Conservation (phyloP, 2,113 vertebrate genomes). For the Cranoglanis bouderius region DNA sequence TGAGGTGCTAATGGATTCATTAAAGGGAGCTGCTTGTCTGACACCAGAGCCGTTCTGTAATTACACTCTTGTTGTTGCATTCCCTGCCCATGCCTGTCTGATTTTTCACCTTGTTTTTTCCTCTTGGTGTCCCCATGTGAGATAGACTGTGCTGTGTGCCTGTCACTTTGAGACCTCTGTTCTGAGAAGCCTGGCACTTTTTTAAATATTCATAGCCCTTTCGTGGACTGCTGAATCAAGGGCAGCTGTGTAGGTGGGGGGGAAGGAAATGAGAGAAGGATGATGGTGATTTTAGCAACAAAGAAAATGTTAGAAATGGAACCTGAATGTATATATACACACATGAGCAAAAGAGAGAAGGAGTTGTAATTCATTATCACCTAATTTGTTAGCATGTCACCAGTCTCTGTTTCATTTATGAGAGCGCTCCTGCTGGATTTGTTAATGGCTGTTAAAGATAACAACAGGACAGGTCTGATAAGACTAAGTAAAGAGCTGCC, state of each 20-base stretch:
- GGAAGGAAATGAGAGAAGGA: conserved; percentile 30
- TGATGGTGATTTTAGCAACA: conserved; percentile 34
- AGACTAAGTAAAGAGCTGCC: not conserved
- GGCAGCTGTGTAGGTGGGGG: conserved; percentile 27
- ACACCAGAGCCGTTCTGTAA: conserved; percentile 36
- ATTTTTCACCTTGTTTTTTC: conserved; percentile 22
- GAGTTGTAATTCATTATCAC: conserved; percentile 29
- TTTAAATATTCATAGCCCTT: conserved; percentile 52
- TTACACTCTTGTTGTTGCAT: conserved; percentile 38
- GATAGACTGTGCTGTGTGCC: not conserved
- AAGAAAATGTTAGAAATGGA: not conserved
- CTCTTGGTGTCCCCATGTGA: not conserved
- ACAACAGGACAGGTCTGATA: conserved; percentile 31
- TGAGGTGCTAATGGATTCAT: conserved; percentile 53
- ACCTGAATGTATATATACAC: not conserved
- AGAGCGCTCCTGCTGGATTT: conserved; percentile 24
- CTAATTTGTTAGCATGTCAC: conserved; percentile 27
- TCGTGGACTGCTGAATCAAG: conserved; percentile 45
- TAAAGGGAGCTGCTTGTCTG: conserved; percentile 39
- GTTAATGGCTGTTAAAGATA: conserved; percentile 41
- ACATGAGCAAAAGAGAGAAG: not conserved
- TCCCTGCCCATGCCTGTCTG: conserved; percentile 21
- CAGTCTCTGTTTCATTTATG: not conserved
- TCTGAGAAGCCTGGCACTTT: conserved; percentile 33
- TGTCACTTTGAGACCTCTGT: conserved; percentile 23